These are phyloP conservation scores for Cydia pomonella DNA, from an alignment of 1,140 invertebrate species.

Conservation along the genomic window DNA sequence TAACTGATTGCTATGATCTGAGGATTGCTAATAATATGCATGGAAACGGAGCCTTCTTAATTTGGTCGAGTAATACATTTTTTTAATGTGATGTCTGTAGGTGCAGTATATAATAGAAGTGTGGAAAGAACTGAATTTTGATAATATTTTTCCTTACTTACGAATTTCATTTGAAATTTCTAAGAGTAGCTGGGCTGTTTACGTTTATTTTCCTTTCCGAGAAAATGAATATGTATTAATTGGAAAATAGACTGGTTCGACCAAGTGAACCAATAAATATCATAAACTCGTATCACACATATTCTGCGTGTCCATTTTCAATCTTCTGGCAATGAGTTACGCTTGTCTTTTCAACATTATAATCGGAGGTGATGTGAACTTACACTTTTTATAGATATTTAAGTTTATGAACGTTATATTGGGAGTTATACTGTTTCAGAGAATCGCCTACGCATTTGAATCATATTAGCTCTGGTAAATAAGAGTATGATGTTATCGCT, in stretches of 20 bases:
- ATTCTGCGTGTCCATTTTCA: background rate
- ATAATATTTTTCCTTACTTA: background rate
- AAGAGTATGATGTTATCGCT: background rate
- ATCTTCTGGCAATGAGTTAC: background rate
- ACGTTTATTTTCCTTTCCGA: constrained; percentile 1
- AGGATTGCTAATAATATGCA: no score
- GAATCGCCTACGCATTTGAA: constrained; percentile 27
- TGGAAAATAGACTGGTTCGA: constrained; percentile 26
- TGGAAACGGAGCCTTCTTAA: no score
- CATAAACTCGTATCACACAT: background rate
- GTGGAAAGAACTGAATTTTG: no score
- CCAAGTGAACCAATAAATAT: background rate
- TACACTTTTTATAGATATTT: constrained; percentile 2
- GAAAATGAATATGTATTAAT: background rate
- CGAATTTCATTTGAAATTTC: background rate
- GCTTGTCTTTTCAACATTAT: background rate
- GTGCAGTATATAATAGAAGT: no score
- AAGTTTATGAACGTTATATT: constrained; percentile 9
- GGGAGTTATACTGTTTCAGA: constrained; percentile 6
- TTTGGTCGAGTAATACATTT: no score
- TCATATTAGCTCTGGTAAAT: constrained; percentile 5
- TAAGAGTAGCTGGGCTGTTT: background rate
- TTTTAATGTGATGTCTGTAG: no score
- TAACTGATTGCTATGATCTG: no score
- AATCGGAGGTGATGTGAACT: background rate